phyloP scores from a whole-genome alignment of 2,888 invertebrate genomes.

The Yponomeuta cagnagella region DNA sequence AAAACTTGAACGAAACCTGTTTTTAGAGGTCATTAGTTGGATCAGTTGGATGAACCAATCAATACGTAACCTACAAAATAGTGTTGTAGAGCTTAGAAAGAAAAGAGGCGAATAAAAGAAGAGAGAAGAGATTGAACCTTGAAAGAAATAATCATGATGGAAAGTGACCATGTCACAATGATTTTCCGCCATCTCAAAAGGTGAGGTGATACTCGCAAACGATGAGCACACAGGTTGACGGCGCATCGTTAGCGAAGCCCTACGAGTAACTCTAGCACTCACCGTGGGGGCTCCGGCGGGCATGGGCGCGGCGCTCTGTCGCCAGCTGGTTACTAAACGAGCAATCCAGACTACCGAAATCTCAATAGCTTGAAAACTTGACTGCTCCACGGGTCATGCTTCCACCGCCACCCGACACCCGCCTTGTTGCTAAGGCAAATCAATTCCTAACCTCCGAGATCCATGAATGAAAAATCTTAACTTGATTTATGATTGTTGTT shows the following conservation, averaged over 20 bases:
- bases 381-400: constrained; percentile 29
- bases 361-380: constrained; percentile 1
- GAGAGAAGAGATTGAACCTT: too few species aligned
- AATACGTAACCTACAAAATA: background rate
- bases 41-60: constrained; percentile 23
- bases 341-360: constrained; percentile 51
- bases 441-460: constrained; percentile 55
- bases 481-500: constrained; percentile 3
- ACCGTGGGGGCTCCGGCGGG: constrained; percentile 55
- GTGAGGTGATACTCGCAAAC: background rate
- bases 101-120: too few species aligned
- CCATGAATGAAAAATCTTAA: constrained; percentile 64
- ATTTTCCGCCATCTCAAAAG: background rate
- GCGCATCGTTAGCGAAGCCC: constrained; percentile 60
- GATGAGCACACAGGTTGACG: background rate
- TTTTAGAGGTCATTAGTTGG: too few species aligned
- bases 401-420: constrained; percentile 43
- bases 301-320: constrained; percentile 70
- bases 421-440: constrained; percentile 60
- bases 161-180: too few species aligned
- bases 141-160: too few species aligned
- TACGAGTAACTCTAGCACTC: constrained; percentile 61
- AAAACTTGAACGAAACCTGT: too few species aligned
- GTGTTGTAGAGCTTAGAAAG: background rate
- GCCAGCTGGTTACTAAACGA: constrained; percentile 55